Base-by-base conservation (phyloP, 2,113 vertebrate genomes). In the Ardeotis arabs region DNA sequence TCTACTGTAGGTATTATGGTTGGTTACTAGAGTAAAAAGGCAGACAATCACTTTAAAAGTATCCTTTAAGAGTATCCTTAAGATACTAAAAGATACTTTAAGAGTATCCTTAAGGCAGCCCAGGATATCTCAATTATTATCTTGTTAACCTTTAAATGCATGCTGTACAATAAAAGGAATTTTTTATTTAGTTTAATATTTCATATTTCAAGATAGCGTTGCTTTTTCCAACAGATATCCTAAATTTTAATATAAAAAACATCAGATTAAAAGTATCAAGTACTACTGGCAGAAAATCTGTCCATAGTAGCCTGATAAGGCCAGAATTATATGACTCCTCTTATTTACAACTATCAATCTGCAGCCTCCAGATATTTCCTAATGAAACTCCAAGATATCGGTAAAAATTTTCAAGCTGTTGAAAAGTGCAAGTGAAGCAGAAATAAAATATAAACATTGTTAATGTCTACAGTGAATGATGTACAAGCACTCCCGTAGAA, bases 311-410 rank as follows among this genome's bases (percentile, higher is more conserved):
- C 31, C 44, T 83, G 91, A 95, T 76, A 90, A 94, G 84, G 81
- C 95, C 92, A 93, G 70, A 95, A 95, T 80, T 67, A 95, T 84
- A 80, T 1, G 37, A 45, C 14, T 96, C 53, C 50, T 89, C 45
- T 94, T 96, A 93, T 91, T 97, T 95, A 95, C 89, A 35, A 94
- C 74, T 96, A 76, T 94, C 89, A 92, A 47, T 52, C 76, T 86
- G 55, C 39, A 76, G 62, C 91, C 95, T 95, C 73, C 39, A 94
- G 96, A 81, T 66, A 86, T 70, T 95, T 88, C 27, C 78, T 96
- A 97, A 96, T 83, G 84, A 97, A 97, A 96, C 45, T 78, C 87
- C 35, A 81, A 91, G 81, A 82, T 94, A 91, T 24, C 16, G 9
- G 50, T 45, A 95, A 97, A 70, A 96, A 91, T 75, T 95, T 95